These are phyloP conservation scores for Dromius quadrimaculatus DNA, from an alignment of 2,888 invertebrate genomes.

Conservation along the genomic window DNA sequence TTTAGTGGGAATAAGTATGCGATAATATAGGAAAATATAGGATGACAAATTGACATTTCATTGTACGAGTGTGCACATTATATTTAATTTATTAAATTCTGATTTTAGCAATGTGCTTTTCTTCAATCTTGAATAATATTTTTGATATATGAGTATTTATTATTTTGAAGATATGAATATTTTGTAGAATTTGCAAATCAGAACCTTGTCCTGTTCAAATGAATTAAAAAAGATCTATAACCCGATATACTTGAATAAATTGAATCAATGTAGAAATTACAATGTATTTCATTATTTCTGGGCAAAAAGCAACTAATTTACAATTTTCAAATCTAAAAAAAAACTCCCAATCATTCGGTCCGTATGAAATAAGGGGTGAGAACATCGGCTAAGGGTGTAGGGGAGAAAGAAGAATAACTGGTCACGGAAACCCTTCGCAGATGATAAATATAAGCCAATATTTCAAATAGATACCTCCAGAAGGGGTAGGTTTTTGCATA, in stretches of 20 bases:
- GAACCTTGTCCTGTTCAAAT: no score
- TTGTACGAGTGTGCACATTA: no score
- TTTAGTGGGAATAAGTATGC: no score
- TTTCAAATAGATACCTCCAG: slow-evolving; percentile 60
- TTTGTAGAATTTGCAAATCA: no score
- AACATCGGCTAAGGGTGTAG: slow-evolving; percentile 56
- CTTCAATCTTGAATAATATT: no score
- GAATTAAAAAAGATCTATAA: no score
- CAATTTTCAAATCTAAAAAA: slow-evolving; percentile 30
- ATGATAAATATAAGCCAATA: slow-evolving; percentile 62
- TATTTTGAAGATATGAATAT: no score
- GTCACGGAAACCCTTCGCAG: slow-evolving; percentile 58
- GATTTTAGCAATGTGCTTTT: no score
- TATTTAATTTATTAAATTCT: no score
- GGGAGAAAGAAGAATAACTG: slow-evolving; percentile 58
- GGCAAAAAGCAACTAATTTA: slow-evolving; percentile 35
- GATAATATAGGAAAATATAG: no score
- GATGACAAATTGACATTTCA: no score
- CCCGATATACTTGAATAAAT: not conserved
- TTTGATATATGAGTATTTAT: no score
- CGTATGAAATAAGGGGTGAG: slow-evolving; percentile 34
- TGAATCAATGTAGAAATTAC: not conserved
- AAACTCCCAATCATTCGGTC: slow-evolving; percentile 43
- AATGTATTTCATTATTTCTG: slow-evolving; percentile 29
- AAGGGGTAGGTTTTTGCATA: slow-evolving; percentile 58